Base-by-base conservation (phyloP, 1,140 invertebrate genomes). In the Drosophila nigromelanica region DNA sequence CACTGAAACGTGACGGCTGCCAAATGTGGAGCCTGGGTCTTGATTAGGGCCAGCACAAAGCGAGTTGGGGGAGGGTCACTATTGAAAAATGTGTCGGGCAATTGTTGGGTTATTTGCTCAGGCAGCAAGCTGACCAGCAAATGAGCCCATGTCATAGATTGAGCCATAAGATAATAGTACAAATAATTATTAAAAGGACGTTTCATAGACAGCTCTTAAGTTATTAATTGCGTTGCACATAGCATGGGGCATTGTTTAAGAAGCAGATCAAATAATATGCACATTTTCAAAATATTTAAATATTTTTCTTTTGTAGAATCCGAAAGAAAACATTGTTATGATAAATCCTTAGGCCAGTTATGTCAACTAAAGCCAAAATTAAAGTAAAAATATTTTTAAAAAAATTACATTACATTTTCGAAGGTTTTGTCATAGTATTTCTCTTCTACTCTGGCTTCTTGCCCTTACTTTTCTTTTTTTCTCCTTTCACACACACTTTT, bases 1-100 rank as follows among this genome's bases (percentile, higher is more conserved):
- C 48, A 52, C 21, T 47, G 15, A 66, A 55, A 67, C 62, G 54
- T 67, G 69, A 72, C 62, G 66, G 18, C 14, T 37, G 45, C 14
- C 35, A 27, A 5, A 6, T 27, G 27, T 27, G 27, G 27, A 27
- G 27, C 27, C 27, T 27, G 27, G 5, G 0, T 5, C 27, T 37
- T 50, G 61, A 40, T 76, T 58, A 80, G 81, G 78, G 66, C 78
- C 78, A 82, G 75, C 70, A 82, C 2, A 30, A 5, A n/a, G 5
- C 5, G 51, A n/a, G 10, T n/a, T 3, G 51, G 15, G 14, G 11
- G 10, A 1, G 4, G 7, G n/a, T 14, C 21, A 15, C 39, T 18
- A 56, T 43, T 58, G 40, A 21, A 58, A 58, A 58, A 58, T 58
- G 40, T 58, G 40, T 58, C 55, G 43, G 39, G 39, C 54, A 56